Evolutionary conservation across 2,888 invertebrate genomes (phyloP).

Genomic region (Epinotia ramella): DNA sequence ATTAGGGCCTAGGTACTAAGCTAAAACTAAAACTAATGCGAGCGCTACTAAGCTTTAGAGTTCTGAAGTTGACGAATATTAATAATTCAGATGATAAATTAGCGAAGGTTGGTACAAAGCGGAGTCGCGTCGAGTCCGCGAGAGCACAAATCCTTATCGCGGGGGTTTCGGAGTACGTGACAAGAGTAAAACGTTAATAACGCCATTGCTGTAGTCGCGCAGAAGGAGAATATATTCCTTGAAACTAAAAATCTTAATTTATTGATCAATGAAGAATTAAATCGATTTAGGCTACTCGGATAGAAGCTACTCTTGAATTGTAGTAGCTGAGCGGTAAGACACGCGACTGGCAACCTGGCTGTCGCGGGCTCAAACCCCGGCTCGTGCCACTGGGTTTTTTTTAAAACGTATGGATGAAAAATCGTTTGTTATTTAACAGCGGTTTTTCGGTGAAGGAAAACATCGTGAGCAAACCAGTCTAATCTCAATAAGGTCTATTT

Average conservation of each 20-base stretch:
- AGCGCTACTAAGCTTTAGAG: not conserved
- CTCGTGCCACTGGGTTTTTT: too few relatives aligned
- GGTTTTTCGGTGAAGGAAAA: too few relatives aligned
- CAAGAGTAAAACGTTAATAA: conserved; percentile 66
- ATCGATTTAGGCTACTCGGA: too few relatives aligned
- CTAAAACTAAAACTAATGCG: not conserved
- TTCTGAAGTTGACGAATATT: conserved; percentile 9
- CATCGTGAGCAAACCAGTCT: too few relatives aligned
- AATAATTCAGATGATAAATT: conserved; percentile 23
- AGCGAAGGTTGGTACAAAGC: conserved; percentile 21
- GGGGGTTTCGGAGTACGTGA: conserved; percentile 57
- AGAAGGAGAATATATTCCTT: not conserved
- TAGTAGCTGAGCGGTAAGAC: too few relatives aligned
- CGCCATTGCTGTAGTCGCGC: conserved; percentile 54
- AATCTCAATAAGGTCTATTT: too few relatives aligned
- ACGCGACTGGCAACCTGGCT: too few relatives aligned
- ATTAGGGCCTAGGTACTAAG: not conserved
- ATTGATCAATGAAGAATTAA: too few relatives aligned
- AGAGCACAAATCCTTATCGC: conserved; percentile 65
- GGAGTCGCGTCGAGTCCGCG: conserved; percentile 58
- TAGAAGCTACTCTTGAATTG: too few relatives aligned
- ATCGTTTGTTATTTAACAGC: too few relatives aligned
- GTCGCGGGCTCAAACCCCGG: too few relatives aligned
- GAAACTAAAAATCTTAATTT: not conserved
- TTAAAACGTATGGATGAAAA: too few relatives aligned